Percentiles rank a stretch among this genome's conserved stretches.
These are phyloP conservation scores for Petrocephalus schoutedeni DNA, from an alignment of 2,797 vertebrate genomes.

Conservation along the genomic window DNA sequence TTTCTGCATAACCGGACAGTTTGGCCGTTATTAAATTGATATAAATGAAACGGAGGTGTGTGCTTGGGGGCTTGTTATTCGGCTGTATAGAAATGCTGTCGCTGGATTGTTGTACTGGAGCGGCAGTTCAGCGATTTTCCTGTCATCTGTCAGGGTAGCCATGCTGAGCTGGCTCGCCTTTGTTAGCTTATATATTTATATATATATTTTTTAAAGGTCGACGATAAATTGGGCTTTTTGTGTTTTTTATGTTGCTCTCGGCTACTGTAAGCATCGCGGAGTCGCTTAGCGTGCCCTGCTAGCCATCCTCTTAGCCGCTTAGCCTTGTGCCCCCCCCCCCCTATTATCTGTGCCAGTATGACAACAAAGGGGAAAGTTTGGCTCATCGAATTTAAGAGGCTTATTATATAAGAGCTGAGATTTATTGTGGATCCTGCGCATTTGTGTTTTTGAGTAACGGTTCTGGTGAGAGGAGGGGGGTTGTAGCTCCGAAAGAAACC, in stretches of 20 bases:
- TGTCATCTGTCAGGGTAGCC: background rate
- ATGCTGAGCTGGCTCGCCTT: background rate
- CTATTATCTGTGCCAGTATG: background rate
- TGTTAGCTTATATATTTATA: background rate
- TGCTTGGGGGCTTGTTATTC: background rate
- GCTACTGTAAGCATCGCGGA: background rate
- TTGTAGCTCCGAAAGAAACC: background rate
- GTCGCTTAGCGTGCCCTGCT: background rate
- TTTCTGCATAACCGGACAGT: background rate
- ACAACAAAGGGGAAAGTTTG: background rate
- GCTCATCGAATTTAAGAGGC: background rate
- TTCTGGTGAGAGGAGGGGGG: background rate
- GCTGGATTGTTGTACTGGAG: background rate
- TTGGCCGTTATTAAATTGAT: background rate
- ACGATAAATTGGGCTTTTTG: background rate
- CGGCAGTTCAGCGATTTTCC: background rate
- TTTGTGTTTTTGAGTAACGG: background rate
- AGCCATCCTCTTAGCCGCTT: background rate
- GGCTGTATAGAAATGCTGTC: background rate
- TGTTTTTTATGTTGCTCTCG: background rate
- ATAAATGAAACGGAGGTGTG: background rate
- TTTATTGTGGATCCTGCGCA: background rate
- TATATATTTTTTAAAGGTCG: background rate
- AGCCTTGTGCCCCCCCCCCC: background rate
- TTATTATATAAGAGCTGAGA: background rate